Evolutionary conservation across 2,113 vertebrate genomes (phyloP).

Genomic region (Rallus limicola): DNA sequence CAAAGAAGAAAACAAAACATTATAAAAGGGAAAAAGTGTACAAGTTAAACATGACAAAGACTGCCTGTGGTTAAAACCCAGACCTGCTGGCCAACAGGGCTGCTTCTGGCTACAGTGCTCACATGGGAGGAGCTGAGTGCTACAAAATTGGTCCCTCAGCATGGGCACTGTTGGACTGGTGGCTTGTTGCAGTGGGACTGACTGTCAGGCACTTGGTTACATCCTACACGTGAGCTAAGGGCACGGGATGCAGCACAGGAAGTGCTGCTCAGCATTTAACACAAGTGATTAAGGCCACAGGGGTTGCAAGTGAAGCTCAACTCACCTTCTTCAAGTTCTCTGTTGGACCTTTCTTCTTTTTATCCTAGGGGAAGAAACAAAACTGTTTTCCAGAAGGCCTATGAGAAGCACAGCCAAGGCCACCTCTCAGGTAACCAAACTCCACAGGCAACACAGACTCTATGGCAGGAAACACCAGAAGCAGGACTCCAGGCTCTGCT

Average conservation of each 20-base stretch:
- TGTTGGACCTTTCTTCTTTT: slow-evolving; percentile 74
- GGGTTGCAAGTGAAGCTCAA: neutral
- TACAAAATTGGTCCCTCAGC: rapidly evolving
- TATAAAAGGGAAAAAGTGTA: rapidly evolving
- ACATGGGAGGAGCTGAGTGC: neutral
- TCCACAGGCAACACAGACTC: neutral
- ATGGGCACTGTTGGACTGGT: rapidly evolving
- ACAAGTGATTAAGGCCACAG: rapidly evolving
- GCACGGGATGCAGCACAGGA: neutral
- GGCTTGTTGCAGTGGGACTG: neutral
- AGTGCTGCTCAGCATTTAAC: neutral
- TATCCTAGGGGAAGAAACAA: slow-evolving; percentile 62
- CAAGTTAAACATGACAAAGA: rapidly evolving
- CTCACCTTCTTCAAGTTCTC: slow-evolving; percentile 80
- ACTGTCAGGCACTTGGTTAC: neutral
- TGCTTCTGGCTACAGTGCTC: neutral
- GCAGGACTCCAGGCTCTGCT: rapidly evolving
- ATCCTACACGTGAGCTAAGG: neutral
- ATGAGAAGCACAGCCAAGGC: neutral
- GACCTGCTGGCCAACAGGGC: rapidly evolving
- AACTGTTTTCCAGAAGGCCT: neutral
- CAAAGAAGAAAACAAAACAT: neutral
- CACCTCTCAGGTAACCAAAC: neutral
- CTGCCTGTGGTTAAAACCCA: rapidly evolving
- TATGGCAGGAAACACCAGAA: neutral